Conservation (phyloP, 2,888 invertebrate genomes). For the Chrysina gloriosa region DNA sequence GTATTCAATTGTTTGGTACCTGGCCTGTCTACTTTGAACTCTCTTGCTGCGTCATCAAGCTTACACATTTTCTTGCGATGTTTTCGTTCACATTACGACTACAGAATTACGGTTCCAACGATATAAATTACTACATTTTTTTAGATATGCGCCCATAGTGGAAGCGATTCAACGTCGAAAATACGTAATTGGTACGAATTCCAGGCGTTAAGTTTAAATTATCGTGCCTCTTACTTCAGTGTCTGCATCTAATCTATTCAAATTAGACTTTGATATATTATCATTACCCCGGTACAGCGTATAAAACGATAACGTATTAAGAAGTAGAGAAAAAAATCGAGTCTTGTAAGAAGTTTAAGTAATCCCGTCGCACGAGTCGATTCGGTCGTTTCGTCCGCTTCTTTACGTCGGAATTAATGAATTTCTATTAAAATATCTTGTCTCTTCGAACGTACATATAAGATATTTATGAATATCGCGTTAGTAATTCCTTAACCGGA, state of each 20-base stretch:
- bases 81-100: too few species aligned
- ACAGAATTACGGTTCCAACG: too few species aligned
- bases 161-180: not conserved
- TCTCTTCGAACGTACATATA: conserved; percentile 10
- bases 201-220: not conserved
- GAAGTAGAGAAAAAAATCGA: not conserved
- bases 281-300: conserved; percentile 1
- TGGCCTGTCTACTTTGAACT: too few species aligned
- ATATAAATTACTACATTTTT: conserved; percentile 7
- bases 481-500: conserved; percentile 11
- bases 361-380: conserved; percentile 13
- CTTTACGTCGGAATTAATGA: conserved; percentile 8
- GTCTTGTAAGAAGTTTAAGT: conserved; percentile 11
- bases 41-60: too few species aligned
- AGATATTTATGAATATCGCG: conserved; percentile 18
- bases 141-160: not conserved
- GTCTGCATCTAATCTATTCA: conserved; percentile 12
- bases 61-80: too few species aligned
- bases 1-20: too few species aligned
- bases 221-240: not conserved
- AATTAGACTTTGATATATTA: conserved; percentile 29
- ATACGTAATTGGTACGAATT: conserved; percentile 8
- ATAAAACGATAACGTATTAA: not conserved
- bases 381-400: not conserved
- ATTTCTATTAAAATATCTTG: conserved; percentile 23